phyloP scores from a whole-genome alignment of 2,888 invertebrate genomes.

The Phytoseiulus persimilis region DNA sequence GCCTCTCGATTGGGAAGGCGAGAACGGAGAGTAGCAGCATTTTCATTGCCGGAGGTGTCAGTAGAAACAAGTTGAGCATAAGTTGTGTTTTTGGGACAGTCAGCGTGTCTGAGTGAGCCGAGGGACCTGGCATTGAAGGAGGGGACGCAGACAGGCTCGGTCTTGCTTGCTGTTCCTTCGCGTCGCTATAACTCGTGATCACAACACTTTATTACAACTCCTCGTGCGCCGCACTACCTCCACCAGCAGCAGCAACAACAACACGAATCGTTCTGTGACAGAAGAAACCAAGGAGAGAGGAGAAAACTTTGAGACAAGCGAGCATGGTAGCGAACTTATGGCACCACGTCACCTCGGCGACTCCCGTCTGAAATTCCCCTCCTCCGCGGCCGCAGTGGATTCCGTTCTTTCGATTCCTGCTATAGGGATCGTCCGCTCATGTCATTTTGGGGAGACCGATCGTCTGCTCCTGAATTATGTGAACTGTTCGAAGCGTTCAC shows the following conservation, averaged over 20 bases:
- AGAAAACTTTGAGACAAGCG: neutral
- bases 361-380: neutral
- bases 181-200: conserved; percentile 36
- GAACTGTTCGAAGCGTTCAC: too few relatives aligned
- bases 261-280: neutral
- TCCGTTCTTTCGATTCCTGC: too few relatives aligned
- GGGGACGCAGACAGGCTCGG: neutral
- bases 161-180: neutral
- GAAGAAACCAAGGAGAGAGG: neutral
- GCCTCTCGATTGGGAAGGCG: neutral
- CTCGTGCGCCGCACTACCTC: neutral
- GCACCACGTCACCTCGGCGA: neutral
- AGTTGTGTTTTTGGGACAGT: neutral
- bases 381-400: neutral
- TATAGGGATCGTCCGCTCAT: too few relatives aligned
- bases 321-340: neutral
- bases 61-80: neutral
- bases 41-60: neutral
- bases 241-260: neutral
- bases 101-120: neutral
- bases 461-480: too few relatives aligned
- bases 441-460: too few relatives aligned
- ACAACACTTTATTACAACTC: conserved; percentile 35
- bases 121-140: neutral
- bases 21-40: neutral